Evolutionary conservation across 2,113 vertebrate genomes (phyloP).

Genomic region (Rhinogobius similis): DNA sequence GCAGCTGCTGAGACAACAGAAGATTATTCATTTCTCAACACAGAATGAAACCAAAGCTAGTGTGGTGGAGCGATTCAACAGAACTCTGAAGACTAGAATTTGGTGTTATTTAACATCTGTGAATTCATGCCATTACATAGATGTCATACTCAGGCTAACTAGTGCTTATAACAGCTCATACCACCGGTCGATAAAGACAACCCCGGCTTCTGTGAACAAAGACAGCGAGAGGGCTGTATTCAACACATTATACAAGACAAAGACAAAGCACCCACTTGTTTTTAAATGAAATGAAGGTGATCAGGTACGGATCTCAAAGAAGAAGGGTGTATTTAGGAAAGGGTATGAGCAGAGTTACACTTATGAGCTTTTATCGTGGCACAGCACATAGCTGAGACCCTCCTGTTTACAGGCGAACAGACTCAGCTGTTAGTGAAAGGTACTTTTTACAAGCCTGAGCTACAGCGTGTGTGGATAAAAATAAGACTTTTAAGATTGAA

Average conservation of each 20-base stretch:
- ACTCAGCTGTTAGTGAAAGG: not conserved
- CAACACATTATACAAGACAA: not conserved
- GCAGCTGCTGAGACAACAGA: not conserved
- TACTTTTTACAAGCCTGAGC: not conserved
- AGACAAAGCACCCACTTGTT: not conserved
- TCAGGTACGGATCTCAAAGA: not conserved
- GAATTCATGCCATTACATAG: not conserved
- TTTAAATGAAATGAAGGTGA: not conserved
- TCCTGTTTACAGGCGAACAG: not conserved
- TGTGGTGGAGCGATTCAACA: not conserved
- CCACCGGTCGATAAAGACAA: too few relatives aligned
- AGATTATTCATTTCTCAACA: constrained; percentile 1
- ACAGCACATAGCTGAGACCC: not conserved
- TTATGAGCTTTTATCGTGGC: not conserved
- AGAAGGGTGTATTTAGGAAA: constrained; percentile 9
- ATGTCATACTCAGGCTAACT: not conserved
- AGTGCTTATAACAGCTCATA: too few relatives aligned
- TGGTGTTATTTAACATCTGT: constrained; percentile 1
- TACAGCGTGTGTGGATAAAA: not conserved
- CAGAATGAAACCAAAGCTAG: not conserved
- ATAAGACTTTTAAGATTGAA: constrained; percentile 4
- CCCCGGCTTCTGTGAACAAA: not conserved
- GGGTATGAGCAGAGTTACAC: not conserved
- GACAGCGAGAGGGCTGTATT: not conserved
- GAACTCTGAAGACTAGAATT: not conserved